These are phyloP conservation scores for Pagetopsis macropterus DNA, from an alignment of 2,797 vertebrate genomes.

Conservation along the genomic window DNA sequence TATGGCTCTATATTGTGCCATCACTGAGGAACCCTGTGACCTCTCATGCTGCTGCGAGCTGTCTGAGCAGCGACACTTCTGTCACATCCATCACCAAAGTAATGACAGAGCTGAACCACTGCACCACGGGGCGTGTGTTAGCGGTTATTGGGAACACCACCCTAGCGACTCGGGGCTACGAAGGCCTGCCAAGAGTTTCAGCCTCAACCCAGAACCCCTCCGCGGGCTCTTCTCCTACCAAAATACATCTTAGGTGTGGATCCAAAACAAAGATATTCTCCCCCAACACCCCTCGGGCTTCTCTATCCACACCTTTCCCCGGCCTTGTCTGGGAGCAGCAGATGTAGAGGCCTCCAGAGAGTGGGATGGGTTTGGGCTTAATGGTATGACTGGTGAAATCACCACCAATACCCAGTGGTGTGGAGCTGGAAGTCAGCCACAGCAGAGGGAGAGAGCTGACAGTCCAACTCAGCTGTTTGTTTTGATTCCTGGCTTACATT, in stretches of 20 bases:
- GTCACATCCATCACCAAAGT: slow-evolving; percentile 67
- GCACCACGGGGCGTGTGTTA: slow-evolving; percentile 60
- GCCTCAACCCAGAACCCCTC: slow-evolving; percentile 46
- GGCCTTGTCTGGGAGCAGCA: slow-evolving; percentile 62
- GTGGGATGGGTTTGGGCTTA: slow-evolving; percentile 70
- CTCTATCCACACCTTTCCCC: slow-evolving; percentile 42
- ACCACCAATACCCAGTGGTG: slow-evolving; percentile 59
- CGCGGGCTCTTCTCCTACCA: slow-evolving; percentile 51
- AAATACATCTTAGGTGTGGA: slow-evolving; percentile 58
- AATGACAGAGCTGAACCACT: slow-evolving; percentile 46
- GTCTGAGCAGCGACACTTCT: slow-evolving; percentile 44
- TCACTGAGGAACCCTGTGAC: slow-evolving; percentile 4
- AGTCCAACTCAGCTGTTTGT: slow-evolving; percentile 50
- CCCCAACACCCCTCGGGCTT: slow-evolving; percentile 11
- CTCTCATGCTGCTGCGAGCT: slow-evolving; percentile 15
- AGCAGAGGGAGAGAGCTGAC: slow-evolving; percentile 29
- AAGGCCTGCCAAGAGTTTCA: slow-evolving; percentile 56
- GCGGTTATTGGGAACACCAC: slow-evolving; percentile 64
- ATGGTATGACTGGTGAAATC: slow-evolving; percentile 74
- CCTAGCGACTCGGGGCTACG: slow-evolving; percentile 37
- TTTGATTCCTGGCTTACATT: slow-evolving; percentile 58
- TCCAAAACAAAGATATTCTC: slow-evolving; percentile 65
- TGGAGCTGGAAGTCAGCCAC: slow-evolving; percentile 58
- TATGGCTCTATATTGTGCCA: background rate
- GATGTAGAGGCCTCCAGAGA: slow-evolving; percentile 72